Conservation (phyloP, 2,113 vertebrate species). For the Chelonoidis abingdonii region DNA sequence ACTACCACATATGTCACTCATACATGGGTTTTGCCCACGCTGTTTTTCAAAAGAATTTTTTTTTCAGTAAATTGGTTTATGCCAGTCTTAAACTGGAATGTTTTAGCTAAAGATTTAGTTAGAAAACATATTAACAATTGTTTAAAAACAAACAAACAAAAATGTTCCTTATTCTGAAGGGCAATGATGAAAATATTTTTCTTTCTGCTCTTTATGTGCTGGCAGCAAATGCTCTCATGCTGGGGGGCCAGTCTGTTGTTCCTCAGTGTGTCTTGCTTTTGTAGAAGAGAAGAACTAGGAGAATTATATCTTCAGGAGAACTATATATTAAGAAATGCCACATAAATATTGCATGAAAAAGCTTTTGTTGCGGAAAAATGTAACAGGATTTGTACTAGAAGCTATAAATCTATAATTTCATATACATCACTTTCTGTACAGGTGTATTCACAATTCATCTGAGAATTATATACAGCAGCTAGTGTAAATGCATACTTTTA, state of each 20-base stretch:
- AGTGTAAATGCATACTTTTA: slow-evolving; percentile 33
- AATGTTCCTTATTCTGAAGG: slow-evolving; percentile 16
- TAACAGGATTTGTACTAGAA: slow-evolving; percentile 51
- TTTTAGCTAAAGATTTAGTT: neutral
- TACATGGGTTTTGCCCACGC: accelerated
- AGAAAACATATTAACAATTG: neutral
- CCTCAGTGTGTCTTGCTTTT: neutral
- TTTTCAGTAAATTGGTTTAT: neutral
- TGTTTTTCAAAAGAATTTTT: neutral
- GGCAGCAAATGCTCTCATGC: slow-evolving; percentile 45
- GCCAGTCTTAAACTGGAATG: neutral
- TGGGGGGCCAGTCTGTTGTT: slow-evolving; percentile 65
- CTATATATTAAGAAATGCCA: neutral
- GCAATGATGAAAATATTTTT: slow-evolving; percentile 13
- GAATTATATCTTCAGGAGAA: slow-evolving; percentile 53
- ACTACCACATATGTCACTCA: neutral
- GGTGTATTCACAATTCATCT: slow-evolving; percentile 15
- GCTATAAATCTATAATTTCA: slow-evolving; percentile 24
- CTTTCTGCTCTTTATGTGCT: neutral
- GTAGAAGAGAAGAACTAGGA: neutral
- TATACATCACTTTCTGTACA: slow-evolving; percentile 27
- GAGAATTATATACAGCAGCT: slow-evolving; percentile 7
- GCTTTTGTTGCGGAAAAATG: slow-evolving; percentile 41
- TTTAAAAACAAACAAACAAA: neutral
- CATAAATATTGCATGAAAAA: slow-evolving; percentile 57